A percentile compares a stretch with the other conserved stretches of the same genome.
Conservation (phyloP, 2,113 vertebrate genomes). For the Nothocercus julius region DNA sequence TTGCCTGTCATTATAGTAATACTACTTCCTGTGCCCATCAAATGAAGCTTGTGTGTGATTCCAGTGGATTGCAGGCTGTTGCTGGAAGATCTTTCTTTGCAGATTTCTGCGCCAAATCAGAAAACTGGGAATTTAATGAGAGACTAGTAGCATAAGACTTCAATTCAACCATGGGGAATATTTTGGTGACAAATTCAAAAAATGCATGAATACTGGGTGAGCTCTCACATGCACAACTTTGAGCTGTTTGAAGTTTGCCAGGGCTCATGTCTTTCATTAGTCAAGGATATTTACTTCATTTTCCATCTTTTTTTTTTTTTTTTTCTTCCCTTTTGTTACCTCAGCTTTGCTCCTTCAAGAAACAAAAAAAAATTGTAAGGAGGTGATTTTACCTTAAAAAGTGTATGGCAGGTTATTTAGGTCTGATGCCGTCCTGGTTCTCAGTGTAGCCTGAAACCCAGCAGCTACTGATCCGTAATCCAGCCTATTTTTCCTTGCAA, state of each 20-base stretch:
- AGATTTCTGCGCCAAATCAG: not conserved
- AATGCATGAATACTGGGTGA: not conserved
- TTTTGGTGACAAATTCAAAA: not conserved
- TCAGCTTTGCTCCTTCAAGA: not conserved
- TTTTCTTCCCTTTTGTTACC: not conserved
- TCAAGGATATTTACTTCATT: not conserved
- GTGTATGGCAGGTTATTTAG: accelerated
- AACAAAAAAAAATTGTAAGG: not conserved
- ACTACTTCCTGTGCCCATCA: accelerated
- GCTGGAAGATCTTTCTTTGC: not conserved
- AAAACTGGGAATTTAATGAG: not conserved
- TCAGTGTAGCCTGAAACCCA: not conserved
- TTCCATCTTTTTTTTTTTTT: slow-evolving; percentile 33
- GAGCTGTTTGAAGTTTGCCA: not conserved
- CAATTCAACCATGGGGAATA: not conserved
- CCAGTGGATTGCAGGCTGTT: not conserved
- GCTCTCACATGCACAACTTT: not conserved
- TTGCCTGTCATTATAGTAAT: not conserved
- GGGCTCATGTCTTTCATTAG: not conserved
- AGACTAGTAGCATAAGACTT: not conserved
- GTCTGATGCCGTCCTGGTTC: not conserved
- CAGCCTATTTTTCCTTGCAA: not conserved
- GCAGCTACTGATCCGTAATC: not conserved
- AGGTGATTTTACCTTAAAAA: not conserved
- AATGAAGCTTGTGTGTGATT: accelerated